These are phyloP conservation scores for Chaenogobius annularis DNA, from an alignment of 2,113 vertebrate species.

Conservation along the genomic window DNA sequence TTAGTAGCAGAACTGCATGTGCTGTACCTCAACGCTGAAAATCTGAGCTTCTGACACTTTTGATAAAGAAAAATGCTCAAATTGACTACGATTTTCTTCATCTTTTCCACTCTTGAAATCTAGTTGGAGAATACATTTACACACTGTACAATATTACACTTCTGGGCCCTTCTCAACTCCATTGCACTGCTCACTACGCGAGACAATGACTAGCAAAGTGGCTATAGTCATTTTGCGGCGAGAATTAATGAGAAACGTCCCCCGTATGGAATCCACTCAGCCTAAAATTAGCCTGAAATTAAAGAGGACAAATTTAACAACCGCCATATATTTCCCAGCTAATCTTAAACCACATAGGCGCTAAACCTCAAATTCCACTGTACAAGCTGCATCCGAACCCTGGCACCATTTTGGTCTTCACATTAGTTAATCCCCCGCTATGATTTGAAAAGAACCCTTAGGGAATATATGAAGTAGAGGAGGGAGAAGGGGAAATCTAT, in stretches of 20 bases:
- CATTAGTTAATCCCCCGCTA: constrained; percentile 20
- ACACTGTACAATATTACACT: neutral
- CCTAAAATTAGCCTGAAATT: constrained; percentile 13
- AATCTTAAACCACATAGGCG: constrained; percentile 8
- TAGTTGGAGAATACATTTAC: neutral
- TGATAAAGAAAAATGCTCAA: neutral
- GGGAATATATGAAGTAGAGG: constrained; percentile 4
- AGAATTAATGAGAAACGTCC: constrained; percentile 7
- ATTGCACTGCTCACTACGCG: neutral
- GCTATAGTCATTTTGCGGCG: neutral
- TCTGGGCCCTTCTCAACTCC: neutral
- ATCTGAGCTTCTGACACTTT: neutral
- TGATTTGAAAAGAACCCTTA: constrained; percentile 24
- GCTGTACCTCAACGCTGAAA: too few species aligned
- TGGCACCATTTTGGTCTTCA: constrained; percentile 20
- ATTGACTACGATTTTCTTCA: neutral
- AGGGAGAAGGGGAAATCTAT: neutral
- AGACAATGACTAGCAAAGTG: constrained; percentile 5
- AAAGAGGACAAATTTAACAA: constrained; percentile 2
- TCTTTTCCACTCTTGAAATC: neutral
- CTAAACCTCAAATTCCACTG: constrained; percentile 15
- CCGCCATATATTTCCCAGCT: constrained; percentile 6
- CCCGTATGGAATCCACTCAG: neutral
- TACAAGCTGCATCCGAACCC: neutral
- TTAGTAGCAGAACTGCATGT: too few species aligned